These are phyloP conservation scores for Amiota mariae DNA, from an alignment of 2,888 invertebrate genomes.

Conservation along the genomic window DNA sequence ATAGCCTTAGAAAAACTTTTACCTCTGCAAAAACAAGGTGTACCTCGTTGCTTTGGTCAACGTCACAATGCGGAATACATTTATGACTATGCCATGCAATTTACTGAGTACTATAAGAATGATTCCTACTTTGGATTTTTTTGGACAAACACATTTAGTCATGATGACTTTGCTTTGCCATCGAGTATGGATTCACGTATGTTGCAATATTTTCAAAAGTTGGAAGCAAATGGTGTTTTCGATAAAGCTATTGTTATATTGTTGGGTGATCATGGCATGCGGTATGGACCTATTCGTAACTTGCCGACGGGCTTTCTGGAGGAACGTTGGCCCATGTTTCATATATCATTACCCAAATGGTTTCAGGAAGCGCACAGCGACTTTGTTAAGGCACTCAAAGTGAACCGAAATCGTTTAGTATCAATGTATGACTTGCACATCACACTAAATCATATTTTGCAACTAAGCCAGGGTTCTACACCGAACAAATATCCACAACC, in stretches of 20 bases:
- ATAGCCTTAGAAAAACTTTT: conserved; percentile 77
- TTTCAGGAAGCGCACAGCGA: conserved; percentile 76
- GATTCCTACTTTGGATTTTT: conserved; percentile 82
- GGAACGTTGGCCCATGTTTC: conserved; percentile 82
- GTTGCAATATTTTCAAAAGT: conserved; percentile 76
- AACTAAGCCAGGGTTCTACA: conserved; percentile 54
- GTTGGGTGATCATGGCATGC: conserved; percentile 80
- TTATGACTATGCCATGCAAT: conserved; percentile 80
- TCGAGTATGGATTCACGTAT: conserved; percentile 79
- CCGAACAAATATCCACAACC: conserved; percentile 60
- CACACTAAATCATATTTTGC: conserved; percentile 79
- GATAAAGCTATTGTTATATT: conserved; percentile 81
- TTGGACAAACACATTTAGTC: conserved; percentile 86
- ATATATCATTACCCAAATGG: conserved; percentile 79
- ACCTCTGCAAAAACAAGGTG: conserved; percentile 73
- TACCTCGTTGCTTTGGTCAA: conserved; percentile 78
- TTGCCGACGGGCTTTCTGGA: conserved; percentile 82
- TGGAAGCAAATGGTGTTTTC: conserved; percentile 76
- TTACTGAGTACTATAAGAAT: conserved; percentile 76
- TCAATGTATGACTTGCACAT: conserved; percentile 84
- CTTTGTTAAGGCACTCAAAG: conserved; percentile 75
- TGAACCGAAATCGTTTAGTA: conserved; percentile 79
- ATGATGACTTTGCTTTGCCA: conserved; percentile 79
- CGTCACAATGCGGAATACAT: conserved; percentile 79
- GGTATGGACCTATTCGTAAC: conserved; percentile 66